Evolutionary conservation across 2,797 vertebrate genomes (phyloP).

Genomic region (Sebastes alutus): DNA sequence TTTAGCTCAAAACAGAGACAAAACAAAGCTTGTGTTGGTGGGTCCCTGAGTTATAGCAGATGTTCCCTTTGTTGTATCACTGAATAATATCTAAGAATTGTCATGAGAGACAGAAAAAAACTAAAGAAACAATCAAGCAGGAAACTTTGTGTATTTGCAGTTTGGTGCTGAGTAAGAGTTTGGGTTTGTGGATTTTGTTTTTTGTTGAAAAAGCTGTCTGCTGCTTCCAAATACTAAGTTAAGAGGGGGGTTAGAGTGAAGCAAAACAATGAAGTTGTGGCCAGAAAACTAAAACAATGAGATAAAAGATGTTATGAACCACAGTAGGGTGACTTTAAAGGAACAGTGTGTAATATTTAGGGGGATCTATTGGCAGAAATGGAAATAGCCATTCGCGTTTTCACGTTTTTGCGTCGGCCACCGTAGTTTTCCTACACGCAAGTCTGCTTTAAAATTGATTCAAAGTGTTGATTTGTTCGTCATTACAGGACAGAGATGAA

Average conservation of each 20-base stretch:
- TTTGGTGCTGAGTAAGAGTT: background rate
- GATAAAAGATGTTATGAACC: too few species aligned
- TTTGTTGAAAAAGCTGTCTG: background rate
- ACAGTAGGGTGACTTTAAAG: background rate
- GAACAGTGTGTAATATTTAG: too few species aligned
- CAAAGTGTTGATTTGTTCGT: background rate
- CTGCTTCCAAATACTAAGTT: background rate
- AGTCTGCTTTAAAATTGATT: background rate
- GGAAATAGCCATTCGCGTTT: too few species aligned
- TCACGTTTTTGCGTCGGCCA: too few species aligned
- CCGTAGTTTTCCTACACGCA: too few species aligned
- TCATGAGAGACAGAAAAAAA: background rate
- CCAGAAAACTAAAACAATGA: background rate
- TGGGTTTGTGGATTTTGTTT: background rate
- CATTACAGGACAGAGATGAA: conserved; percentile 89
- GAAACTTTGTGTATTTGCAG: background rate
- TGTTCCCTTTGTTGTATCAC: background rate
- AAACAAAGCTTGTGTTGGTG: background rate
- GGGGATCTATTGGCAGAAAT: too few species aligned
- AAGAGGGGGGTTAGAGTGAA: background rate
- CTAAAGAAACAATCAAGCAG: background rate
- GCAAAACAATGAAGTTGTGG: background rate
- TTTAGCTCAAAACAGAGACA: background rate
- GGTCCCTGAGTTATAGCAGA: background rate
- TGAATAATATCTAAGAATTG: background rate